Evolutionary conservation across 2,797 vertebrate genomes (phyloP).

Genomic region (Hyperoplus lanceolatus): DNA sequence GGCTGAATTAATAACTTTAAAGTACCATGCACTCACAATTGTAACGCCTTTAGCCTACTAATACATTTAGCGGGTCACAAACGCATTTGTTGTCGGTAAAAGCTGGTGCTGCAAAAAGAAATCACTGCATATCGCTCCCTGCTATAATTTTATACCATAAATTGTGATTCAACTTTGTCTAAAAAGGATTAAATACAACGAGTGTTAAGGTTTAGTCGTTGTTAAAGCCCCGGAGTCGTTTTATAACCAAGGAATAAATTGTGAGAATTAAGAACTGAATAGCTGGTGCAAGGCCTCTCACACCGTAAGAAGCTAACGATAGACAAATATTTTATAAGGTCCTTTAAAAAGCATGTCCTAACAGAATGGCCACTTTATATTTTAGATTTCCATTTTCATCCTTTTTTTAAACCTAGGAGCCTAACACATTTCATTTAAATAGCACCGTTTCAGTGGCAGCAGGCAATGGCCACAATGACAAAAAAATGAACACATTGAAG

Average conservation of each 20-base stretch:
- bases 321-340: neutral
- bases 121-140: neutral
- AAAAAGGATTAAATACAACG: neutral
- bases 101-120: neutral
- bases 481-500: conserved; percentile 40
- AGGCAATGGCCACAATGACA: neutral
- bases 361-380: neutral
- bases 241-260: neutral
- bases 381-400: neutral
- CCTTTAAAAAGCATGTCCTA: neutral
- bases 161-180: no score
- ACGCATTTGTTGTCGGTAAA: conserved; percentile 11
- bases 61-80: conserved; percentile 43
- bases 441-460: neutral
- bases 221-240: neutral
- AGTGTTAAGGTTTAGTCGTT: conserved; percentile 9
- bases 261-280: neutral
- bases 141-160: no score
- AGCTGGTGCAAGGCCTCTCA: neutral
- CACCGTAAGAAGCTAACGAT: neutral
- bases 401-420: neutral
- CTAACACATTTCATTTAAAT: neutral
- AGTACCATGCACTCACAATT: conserved; percentile 48
- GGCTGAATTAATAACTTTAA: conserved; percentile 55
- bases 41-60: conserved; percentile 68